phyloP scores from a whole-genome alignment of 2,113 vertebrate species.

The Phrynosoma platyrhinos region DNA sequence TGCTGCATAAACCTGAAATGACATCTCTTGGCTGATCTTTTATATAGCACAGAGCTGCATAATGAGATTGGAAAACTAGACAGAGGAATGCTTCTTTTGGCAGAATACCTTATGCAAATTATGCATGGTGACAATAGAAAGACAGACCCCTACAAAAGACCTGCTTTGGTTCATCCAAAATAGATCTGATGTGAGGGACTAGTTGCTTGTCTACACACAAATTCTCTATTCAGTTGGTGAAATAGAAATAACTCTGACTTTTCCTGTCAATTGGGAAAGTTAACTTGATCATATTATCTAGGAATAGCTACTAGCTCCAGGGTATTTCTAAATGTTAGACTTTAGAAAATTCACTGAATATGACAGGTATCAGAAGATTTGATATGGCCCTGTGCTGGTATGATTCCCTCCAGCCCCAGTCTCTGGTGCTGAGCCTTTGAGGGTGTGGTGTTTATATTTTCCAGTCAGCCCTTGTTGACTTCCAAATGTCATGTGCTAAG shows the following conservation, averaged over 20 bases:
- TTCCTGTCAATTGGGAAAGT: not conserved
- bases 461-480: not conserved
- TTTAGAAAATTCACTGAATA: not conserved
- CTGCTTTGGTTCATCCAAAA: not conserved
- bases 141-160: not conserved
- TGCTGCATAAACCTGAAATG: slow-evolving; percentile 46
- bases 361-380: not conserved
- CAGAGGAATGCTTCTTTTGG: not conserved
- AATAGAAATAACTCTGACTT: not conserved
- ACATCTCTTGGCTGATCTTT: slow-evolving; percentile 46
- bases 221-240: not conserved
- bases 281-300: not conserved
- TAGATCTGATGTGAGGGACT: not conserved
- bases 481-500: not conserved
- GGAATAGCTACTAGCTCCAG: not conserved
- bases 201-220: fast-evolving
- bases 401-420: not conserved
- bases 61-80: slow-evolving; percentile 31
- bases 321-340: not conserved
- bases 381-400: not conserved
- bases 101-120: not conserved
- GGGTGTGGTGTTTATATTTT: not conserved
- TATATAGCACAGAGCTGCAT: slow-evolving; percentile 29
- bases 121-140: not conserved
- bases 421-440: not conserved